These are phyloP conservation scores for Allacma fusca DNA, from an alignment of 2,888 invertebrate species.

Conservation along the genomic window DNA sequence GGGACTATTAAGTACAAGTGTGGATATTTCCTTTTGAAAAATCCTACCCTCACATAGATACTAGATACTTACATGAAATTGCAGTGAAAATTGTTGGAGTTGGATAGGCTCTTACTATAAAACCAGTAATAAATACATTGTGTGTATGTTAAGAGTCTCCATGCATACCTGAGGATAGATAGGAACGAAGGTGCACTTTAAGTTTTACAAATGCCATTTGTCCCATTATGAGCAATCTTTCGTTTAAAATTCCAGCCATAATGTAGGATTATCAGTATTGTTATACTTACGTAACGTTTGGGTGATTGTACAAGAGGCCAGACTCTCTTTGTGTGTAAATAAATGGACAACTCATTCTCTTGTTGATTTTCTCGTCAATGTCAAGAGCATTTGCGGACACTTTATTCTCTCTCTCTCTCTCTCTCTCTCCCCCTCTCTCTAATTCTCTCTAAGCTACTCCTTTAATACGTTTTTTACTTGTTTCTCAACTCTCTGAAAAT, in stretches of 20 bases:
- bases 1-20: no score
- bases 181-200: no score
- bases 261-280: slow-evolving; percentile 2
- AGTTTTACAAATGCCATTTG: neutral
- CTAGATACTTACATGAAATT: no score
- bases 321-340: neutral
- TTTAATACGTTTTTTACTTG: slow-evolving; percentile 19
- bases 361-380: slow-evolving; percentile 49
- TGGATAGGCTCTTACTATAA: no score
- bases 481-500: slow-evolving; percentile 20
- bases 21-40: no score
- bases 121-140: no score
- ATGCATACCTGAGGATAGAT: no score
- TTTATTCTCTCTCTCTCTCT: slow-evolving; percentile 21
- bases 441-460: slow-evolving; percentile 26
- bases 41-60: no score
- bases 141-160: no score
- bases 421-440: no score
- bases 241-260: slow-evolving; percentile 16
- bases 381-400: slow-evolving; percentile 40
- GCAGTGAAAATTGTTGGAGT: no score
- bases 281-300: neutral
- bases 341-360: slow-evolving; percentile 37
- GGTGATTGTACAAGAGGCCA: neutral
- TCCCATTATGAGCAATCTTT: neutral